Base-by-base conservation (phyloP, 2,888 invertebrate genomes). In the Autographa gamma region DNA sequence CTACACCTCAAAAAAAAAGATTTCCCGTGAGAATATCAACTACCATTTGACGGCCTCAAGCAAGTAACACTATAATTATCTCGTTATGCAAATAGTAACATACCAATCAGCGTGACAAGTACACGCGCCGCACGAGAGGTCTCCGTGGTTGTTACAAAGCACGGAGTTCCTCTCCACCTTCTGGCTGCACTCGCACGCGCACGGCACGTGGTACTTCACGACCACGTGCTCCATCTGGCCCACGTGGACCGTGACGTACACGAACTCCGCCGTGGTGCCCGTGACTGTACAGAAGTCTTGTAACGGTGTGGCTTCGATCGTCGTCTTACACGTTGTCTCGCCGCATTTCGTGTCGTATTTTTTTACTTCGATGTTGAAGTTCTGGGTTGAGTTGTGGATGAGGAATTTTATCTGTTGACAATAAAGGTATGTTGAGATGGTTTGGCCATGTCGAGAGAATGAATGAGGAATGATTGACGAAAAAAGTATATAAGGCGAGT, bases 51-150 rank as follows among this genome's bases (percentile, higher is more conserved):
- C n/a, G 5, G n/a, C n/a, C 7, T n/a, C 7, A 7, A 8, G 48
- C 16, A n/a, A 1, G 6, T 8, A 48, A 48, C 0, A n/a, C 16
- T 48, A n/a, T n/a, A n/a, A 38, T 38, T 38, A 38, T 38, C 38
- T 38, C 11, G 38, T 38, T 38, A n/a, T 0, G 7, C n/a, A n/a
- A n/a, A 48, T n/a, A 7, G 16, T n/a, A n/a, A 75, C 85, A 75
- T 72, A 86, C 85, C 86, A 85, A 75, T 64, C 78, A n/a, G 60
- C 1, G 34, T 84, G 18, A 82, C 97, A 97, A 0, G 90, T 88
- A 88, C 97, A 98, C 13, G 96, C 92, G 0, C 97, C 97, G 85
- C 97, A 97, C 54, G 96, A 91, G 48, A 93, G 95, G 43, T 96
- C 95, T 0, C 97, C 97, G 67, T 92, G 89, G 0, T 78, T 72